Evolutionary conservation across 2,888 invertebrate species (phyloP).

Genomic region (Agrochola litura): DNA sequence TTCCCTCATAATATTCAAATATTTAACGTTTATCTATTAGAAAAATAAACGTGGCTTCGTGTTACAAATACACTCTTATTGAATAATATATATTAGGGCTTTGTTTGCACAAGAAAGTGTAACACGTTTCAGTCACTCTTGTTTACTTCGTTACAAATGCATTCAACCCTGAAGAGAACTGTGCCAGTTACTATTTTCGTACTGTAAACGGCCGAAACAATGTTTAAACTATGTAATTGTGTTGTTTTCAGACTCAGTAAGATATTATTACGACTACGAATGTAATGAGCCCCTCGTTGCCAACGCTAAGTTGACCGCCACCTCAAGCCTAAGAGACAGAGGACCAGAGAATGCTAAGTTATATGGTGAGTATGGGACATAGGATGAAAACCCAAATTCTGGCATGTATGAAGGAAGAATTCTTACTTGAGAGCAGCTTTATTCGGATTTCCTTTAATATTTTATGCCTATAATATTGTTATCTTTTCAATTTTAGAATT

Average conservation of each 20-base stretch:
- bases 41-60: not conserved
- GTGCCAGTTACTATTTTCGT: slow-evolving; percentile 35
- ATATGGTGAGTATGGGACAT: slow-evolving; percentile 92
- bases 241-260: slow-evolving; percentile 81
- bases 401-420: slow-evolving; percentile 16
- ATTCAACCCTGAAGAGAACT: slow-evolving; percentile 42
- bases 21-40: slow-evolving; percentile 20
- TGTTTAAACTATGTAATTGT: slow-evolving; percentile 2
- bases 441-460: slow-evolving; percentile 1
- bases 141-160: slow-evolving; percentile 53
- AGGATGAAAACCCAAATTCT: slow-evolving; percentile 19
- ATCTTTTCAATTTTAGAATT: too few species aligned
- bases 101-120: slow-evolving; percentile 17
- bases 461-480: not conserved
- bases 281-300: slow-evolving; percentile 95
- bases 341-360: slow-evolving; percentile 96
- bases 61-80: not conserved
- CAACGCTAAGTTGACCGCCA: slow-evolving; percentile 93
- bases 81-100: not conserved
- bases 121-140: slow-evolving; percentile 32
- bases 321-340: slow-evolving; percentile 94
- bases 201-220: not conserved
- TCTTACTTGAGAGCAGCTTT: slow-evolving; percentile 1
- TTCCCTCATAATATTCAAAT: slow-evolving; percentile 20
- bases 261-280: slow-evolving; percentile 91